Evolutionary conservation across 2,888 invertebrate genomes (phyloP).

Genomic region (Amphipyra tragopoginis): DNA sequence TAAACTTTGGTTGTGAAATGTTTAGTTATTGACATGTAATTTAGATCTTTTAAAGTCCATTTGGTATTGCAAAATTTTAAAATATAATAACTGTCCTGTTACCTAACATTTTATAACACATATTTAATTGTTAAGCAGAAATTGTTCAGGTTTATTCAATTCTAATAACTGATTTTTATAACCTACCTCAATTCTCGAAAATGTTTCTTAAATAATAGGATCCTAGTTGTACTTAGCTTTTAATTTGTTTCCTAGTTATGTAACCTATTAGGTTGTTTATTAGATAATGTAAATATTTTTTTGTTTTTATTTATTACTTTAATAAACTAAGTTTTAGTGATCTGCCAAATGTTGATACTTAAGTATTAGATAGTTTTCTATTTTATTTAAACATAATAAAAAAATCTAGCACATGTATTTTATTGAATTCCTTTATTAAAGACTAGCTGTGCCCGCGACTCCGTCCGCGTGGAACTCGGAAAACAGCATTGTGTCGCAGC

Average conservation of each 20-base stretch:
- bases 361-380: constrained; percentile 23
- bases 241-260: constrained; percentile 8
- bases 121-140: background rate
- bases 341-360: constrained; percentile 32
- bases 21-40: constrained; percentile 14
- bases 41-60: background rate
- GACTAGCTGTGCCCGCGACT: no score
- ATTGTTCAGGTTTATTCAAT: background rate
- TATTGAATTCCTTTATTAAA: constrained; percentile 9
- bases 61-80: constrained; percentile 12
- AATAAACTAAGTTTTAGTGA: constrained; percentile 27
- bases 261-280: constrained; percentile 24
- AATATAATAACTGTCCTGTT: background rate
- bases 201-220: constrained; percentile 6
- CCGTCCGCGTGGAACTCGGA: no score
- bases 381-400: constrained; percentile 16
- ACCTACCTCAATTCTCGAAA: constrained; percentile 35
- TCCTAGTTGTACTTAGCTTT: constrained; percentile 14
- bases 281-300: constrained; percentile 49
- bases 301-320: constrained; percentile 52
- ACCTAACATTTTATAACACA: no score
- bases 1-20: constrained; percentile 50
- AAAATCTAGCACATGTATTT: constrained; percentile 13
- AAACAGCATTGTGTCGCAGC: no score
- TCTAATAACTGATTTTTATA: background rate